These are phyloP conservation scores for Oreotrochilus melanogaster DNA, from an alignment of 2,113 vertebrate species.

Conservation along the genomic window DNA sequence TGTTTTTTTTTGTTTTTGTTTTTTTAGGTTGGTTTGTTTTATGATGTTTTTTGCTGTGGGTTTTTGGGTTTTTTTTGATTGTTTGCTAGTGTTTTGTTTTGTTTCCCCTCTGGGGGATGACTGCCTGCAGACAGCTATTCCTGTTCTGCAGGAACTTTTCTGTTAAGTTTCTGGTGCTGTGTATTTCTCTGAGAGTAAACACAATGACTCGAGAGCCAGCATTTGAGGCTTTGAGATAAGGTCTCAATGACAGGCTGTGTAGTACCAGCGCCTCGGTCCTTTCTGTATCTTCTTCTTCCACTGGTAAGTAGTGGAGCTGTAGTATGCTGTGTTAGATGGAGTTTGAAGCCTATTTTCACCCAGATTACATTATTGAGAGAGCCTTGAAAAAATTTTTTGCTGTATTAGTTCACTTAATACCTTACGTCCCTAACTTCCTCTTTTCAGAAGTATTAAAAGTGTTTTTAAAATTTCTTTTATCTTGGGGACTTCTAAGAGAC, in stretches of 20 bases:
- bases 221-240: background rate
- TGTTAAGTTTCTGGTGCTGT: too few relatives aligned
- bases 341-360: fast-evolving
- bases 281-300: background rate
- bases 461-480: background rate
- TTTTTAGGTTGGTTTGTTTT: too few relatives aligned
- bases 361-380: background rate
- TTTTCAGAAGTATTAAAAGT: background rate
- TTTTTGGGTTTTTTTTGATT: background rate
- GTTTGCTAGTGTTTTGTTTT: background rate
- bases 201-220: background rate
- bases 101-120: too few relatives aligned
- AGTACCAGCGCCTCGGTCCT: background rate
- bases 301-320: background rate
- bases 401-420: background rate
- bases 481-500: background rate
- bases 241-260: background rate
- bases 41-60: background rate
- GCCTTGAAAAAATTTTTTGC: background rate
- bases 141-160: too few relatives aligned
- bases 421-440: background rate
- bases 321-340: background rate
- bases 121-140: too few relatives aligned
- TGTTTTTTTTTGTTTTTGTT: background rate
- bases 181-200: too few relatives aligned